These are phyloP conservation scores for Turritopsis dohrnii DNA, from an alignment of 30 jellyfish, hydroid and myxozoan species.

Conservation along the genomic window DNA sequence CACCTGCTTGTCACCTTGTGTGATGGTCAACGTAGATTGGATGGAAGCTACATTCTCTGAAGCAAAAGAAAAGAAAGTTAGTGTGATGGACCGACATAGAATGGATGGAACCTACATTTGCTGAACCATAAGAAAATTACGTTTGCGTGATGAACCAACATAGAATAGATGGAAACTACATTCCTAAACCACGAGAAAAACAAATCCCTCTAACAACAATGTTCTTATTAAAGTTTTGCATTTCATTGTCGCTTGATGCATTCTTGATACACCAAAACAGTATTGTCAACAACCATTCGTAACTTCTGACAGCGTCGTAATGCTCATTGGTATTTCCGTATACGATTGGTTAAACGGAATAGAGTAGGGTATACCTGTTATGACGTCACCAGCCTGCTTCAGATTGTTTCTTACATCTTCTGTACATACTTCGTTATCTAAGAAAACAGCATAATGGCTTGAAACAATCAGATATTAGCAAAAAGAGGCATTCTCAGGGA, in stretches of 20 bases:
- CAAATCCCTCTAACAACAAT: too few species aligned
- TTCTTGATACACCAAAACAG: too few species aligned
- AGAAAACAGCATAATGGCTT: not conserved
- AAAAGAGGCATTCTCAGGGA: not conserved
- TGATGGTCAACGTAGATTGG: not conserved
- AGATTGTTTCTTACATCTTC: not conserved
- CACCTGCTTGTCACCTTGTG: conserved; percentile 21
- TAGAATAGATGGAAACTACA: too few species aligned
- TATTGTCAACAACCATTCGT: too few species aligned
- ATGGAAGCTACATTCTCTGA: not conserved
- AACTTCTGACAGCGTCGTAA: not conserved
- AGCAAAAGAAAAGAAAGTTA: not conserved
- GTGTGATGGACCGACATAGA: too few species aligned
- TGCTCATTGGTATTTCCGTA: too few species aligned
- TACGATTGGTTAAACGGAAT: too few species aligned
- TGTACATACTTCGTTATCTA: not conserved
- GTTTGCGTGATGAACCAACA: too few species aligned
- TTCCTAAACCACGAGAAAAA: too few species aligned
- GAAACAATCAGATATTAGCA: not conserved
- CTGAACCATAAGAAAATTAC: not conserved
- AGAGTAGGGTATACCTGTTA: too few species aligned
- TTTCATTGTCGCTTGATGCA: too few species aligned
- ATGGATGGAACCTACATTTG: not conserved
- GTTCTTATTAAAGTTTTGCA: too few species aligned
- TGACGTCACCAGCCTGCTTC: not conserved